Evolutionary conservation across 2,797 vertebrate species (phyloP).

Genomic region (Darevskia mixta): DNA sequence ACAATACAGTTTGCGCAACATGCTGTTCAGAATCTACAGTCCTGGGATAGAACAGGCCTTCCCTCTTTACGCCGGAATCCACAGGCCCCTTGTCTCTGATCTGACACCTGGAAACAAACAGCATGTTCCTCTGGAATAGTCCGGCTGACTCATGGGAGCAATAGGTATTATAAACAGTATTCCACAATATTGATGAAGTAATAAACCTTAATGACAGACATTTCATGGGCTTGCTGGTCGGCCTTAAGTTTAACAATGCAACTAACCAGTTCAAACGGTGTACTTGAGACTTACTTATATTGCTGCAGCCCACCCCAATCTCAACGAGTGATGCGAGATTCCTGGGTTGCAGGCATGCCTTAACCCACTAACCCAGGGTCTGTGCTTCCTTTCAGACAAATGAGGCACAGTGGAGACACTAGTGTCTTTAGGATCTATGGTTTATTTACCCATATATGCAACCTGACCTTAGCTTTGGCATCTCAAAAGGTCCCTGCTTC

Average conservation of each 20-base stretch:
- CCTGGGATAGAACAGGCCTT: neutral
- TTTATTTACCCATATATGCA: too few relatives aligned
- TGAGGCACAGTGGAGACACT: too few relatives aligned
- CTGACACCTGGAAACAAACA: conserved; percentile 19
- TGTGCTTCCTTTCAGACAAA: too few relatives aligned
- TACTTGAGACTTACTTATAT: neutral
- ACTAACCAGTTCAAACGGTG: neutral
- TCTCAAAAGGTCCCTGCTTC: too few relatives aligned
- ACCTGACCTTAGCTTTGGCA: too few relatives aligned
- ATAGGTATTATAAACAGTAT: neutral
- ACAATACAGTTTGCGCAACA: neutral
- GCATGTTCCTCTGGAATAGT: neutral
- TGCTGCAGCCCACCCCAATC: neutral
- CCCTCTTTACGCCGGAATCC: conserved; percentile 26
- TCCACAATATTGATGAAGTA: neutral
- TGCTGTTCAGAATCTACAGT: conserved; percentile 4
- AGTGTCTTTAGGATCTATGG: too few relatives aligned
- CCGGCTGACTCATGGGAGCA: neutral
- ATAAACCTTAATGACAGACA: neutral
- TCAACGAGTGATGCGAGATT: neutral
- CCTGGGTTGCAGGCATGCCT: too few relatives aligned
- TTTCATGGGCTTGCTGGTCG: neutral
- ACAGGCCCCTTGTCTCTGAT: neutral
- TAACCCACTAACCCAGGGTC: too few relatives aligned
- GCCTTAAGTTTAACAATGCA: neutral